Evolutionary conservation across 2,888 invertebrate species (phyloP).

Genomic region (Drosophila rellima): DNA sequence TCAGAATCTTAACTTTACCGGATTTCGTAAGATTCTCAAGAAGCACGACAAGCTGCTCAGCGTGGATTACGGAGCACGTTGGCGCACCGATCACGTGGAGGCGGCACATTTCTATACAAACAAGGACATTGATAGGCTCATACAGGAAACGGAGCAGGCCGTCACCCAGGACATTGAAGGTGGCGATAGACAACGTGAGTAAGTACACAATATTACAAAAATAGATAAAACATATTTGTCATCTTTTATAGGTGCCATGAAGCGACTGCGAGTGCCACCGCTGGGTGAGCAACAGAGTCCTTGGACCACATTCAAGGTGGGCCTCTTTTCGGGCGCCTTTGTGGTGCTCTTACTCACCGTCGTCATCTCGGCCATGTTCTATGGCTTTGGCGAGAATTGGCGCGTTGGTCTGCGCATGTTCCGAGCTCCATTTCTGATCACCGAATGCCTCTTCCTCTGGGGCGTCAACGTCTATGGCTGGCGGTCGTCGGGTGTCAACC

Average conservation of each 20-base stretch:
- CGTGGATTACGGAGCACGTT: conserved; percentile 91
- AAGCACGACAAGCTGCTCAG: conserved; percentile 94
- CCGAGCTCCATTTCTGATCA: conserved; percentile 91
- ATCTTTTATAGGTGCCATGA: conserved; percentile 89
- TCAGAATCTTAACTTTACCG: conserved; percentile 95
- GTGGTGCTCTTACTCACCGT: conserved; percentile 91
- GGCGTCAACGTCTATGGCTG: conserved; percentile 94
- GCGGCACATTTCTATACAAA: conserved; percentile 93
- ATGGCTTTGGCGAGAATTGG: conserved; percentile 87
- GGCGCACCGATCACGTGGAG: conserved; percentile 93
- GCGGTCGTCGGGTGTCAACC: conserved; percentile 93
- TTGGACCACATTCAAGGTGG: conserved; percentile 94
- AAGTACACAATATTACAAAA: neutral
- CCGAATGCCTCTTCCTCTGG: conserved; percentile 91
- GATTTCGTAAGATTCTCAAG: conserved; percentile 95
- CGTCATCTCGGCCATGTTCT: conserved; percentile 88
- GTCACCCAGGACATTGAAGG: conserved; percentile 91
- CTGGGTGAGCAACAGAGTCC: conserved; percentile 93
- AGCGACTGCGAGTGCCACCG: conserved; percentile 93
- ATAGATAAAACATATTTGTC: no score
- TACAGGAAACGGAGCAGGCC: conserved; percentile 90
- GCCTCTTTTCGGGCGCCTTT: conserved; percentile 93
- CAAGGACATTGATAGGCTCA: conserved; percentile 94
- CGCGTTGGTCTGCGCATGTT: conserved; percentile 91
- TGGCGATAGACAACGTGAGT: conserved; percentile 89